Percentiles rank a stretch among this genome's conserved stretches.
phyloP scores from a whole-genome alignment of 2,888 invertebrate species.

The Drosophila fulvimacula region DNA sequence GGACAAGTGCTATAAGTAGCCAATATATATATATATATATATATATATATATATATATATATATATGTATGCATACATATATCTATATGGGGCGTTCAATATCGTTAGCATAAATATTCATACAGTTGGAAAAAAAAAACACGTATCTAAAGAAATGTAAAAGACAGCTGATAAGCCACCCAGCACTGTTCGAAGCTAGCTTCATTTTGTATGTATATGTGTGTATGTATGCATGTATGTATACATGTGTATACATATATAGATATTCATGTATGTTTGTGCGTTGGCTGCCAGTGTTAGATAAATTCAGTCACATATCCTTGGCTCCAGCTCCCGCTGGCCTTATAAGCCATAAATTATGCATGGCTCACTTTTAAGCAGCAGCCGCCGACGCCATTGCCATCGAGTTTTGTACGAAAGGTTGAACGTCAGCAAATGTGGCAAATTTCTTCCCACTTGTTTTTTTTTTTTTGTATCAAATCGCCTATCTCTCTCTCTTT shows the following conservation, averaged over 20 bases:
- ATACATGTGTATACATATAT: slow-evolving; percentile 11
- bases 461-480: background rate
- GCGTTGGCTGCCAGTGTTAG: slow-evolving; percentile 64
- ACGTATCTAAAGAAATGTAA: slow-evolving; percentile 13
- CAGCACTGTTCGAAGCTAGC: slow-evolving; percentile 13
- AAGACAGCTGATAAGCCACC: slow-evolving; percentile 77
- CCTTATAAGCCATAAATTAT: slow-evolving; percentile 75
- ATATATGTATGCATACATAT: background rate
- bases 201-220: background rate
- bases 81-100: slow-evolving; percentile 49
- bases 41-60: slow-evolving; percentile 6
- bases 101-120: slow-evolving; percentile 75
- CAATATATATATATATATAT: slow-evolving; percentile 24
- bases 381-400: slow-evolving; percentile 25
- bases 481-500: background rate
- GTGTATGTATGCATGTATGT: background rate
- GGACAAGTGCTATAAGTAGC: slow-evolving; percentile 54
- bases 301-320: slow-evolving; percentile 66
- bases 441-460: slow-evolving; percentile 14
- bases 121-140: slow-evolving; percentile 38
- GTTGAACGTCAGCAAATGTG: slow-evolving; percentile 37
- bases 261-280: slow-evolving; percentile 38
- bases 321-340: slow-evolving; percentile 22
- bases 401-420: slow-evolving; percentile 23
- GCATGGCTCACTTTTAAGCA: slow-evolving; percentile 76